Base-by-base conservation (phyloP, 2,797 vertebrate genomes). In the Alcedo quadribrachys region DNA sequence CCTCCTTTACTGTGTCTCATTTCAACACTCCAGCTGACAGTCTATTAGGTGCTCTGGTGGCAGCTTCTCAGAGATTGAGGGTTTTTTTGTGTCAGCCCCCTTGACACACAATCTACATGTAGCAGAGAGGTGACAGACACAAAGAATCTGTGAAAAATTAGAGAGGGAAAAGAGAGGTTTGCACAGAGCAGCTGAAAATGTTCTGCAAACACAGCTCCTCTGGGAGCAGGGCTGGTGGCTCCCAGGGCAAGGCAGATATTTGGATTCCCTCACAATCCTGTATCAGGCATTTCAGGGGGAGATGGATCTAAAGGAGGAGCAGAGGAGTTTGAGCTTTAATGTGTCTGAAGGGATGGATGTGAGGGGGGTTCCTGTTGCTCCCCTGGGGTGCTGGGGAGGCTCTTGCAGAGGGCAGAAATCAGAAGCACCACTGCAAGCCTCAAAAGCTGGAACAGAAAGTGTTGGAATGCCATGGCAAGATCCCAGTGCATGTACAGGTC, bases 21-120 rank as follows among this genome's bases (percentile, higher is more conserved):
- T 96, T 94, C 86, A 93, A 65, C 93, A 89, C 84, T 84, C 84
- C 87, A 91, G 87, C 84, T 96, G 95, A 94, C 96, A 95, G 88
- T 89, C 84, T 95, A 87, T 95, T 96, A 96, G 93, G 92, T 90
- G 82, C 86, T 87, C 93, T 69, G 77, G 87, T 85, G 94, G 89
- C 93, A 96, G 93, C 80, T 84, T 90, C 92, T 89, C 89, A 57
- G 77, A 95, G 84, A 93, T 69, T 77, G 84, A 94, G 92, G 30
- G 91, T 27, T 50, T 92, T 92, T 96, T 88, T 91, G 67, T 87
- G 92, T 93, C 94, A 95, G 82, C 67, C 68, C 61, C 86, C 88
- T 79, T 94, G 95, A 93, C 95, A 93, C 33, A 57, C 84, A 81
- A 94, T 94, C 94, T 95, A 77, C 93, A 71, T 82, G 91, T 68